Percentiles rank a stretch among this genome's conserved stretches.
Evolutionary conservation across 2,888 invertebrate genomes (phyloP).

Genomic region (Cheilosia urbana): DNA sequence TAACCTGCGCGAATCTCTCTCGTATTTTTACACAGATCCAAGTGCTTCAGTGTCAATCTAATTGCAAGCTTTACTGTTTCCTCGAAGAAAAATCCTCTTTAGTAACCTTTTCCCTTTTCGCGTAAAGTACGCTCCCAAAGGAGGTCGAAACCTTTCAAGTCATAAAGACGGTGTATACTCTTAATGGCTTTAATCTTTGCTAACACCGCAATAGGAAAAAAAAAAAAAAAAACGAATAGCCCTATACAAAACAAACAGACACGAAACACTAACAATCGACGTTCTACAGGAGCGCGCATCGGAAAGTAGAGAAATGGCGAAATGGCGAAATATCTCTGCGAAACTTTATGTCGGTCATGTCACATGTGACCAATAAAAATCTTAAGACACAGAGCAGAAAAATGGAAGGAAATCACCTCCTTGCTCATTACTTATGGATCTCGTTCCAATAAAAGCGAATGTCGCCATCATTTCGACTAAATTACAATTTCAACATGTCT

Average conservation of each 20-base stretch:
- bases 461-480: slow-evolving; percentile 66
- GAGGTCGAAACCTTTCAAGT: slow-evolving; percentile 72
- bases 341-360: slow-evolving; percentile 72
- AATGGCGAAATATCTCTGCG: slow-evolving; percentile 31
- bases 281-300: slow-evolving; percentile 27
- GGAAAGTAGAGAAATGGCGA: slow-evolving; percentile 27
- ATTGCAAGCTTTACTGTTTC: slow-evolving; percentile 56
- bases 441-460: slow-evolving; percentile 68
- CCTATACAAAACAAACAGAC: not conserved
- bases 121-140: slow-evolving; percentile 53
- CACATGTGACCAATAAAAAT: slow-evolving; percentile 75
- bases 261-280: slow-evolving; percentile 16
- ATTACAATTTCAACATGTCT: slow-evolving; percentile 74
- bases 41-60: slow-evolving; percentile 66
- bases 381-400: slow-evolving; percentile 51
- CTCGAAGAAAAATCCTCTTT: slow-evolving; percentile 8
- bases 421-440: slow-evolving; percentile 74
- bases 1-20: slow-evolving; percentile 57
- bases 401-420: slow-evolving; percentile 69
- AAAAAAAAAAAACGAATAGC: slow-evolving; percentile 16
- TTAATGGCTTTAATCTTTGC: slow-evolving; percentile 71
- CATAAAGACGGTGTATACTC: slow-evolving; percentile 62
- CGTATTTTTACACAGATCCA: slow-evolving; percentile 54
- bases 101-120: slow-evolving; percentile 22
- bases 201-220: slow-evolving; percentile 18